These are phyloP conservation scores for Anticlea derivata DNA, from an alignment of 2,888 invertebrate species.

Conservation along the genomic window DNA sequence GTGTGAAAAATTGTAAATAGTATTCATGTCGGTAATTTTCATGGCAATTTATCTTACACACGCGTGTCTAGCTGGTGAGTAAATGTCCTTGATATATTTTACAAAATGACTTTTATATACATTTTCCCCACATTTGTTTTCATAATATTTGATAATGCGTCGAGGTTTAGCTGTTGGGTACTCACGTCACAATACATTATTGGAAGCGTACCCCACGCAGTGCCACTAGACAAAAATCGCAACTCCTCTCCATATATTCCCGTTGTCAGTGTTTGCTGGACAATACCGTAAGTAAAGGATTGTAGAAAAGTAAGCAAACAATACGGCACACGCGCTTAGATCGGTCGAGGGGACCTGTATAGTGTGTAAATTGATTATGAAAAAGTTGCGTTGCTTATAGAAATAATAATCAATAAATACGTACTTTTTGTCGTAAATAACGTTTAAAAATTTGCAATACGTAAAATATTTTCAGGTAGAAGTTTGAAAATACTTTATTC, in stretches of 20 bases:
- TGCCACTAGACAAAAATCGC: conserved; percentile 79
- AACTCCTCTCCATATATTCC: conserved; percentile 71
- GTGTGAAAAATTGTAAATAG: conserved; percentile 28
- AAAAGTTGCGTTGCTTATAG: too few relatives aligned
- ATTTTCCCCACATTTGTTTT: neutral
- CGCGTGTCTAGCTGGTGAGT: neutral
- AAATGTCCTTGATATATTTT: too few relatives aligned
- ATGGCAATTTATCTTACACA: conserved; percentile 5
- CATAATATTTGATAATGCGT: conserved; percentile 31
- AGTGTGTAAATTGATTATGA: too few relatives aligned
- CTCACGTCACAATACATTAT: conserved; percentile 47
- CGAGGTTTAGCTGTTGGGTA: conserved; percentile 30
- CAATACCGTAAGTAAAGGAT: conserved; percentile 71
- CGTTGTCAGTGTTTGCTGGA: conserved; percentile 64
- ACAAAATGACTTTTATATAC: neutral
- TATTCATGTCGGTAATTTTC: conserved; percentile 20
- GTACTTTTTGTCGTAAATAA: too few relatives aligned
- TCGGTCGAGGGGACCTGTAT: conserved; percentile 58
- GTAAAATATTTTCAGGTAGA: too few relatives aligned
- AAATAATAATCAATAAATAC: too few relatives aligned
- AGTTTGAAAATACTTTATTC: too few relatives aligned
- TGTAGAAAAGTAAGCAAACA: conserved; percentile 76
- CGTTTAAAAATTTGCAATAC: too few relatives aligned
- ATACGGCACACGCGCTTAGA: conserved; percentile 67
- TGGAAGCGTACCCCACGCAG: conserved; percentile 69